These are phyloP conservation scores for Alaudala cheleensis DNA, from an alignment of 2,113 vertebrate genomes.

Conservation along the genomic window DNA sequence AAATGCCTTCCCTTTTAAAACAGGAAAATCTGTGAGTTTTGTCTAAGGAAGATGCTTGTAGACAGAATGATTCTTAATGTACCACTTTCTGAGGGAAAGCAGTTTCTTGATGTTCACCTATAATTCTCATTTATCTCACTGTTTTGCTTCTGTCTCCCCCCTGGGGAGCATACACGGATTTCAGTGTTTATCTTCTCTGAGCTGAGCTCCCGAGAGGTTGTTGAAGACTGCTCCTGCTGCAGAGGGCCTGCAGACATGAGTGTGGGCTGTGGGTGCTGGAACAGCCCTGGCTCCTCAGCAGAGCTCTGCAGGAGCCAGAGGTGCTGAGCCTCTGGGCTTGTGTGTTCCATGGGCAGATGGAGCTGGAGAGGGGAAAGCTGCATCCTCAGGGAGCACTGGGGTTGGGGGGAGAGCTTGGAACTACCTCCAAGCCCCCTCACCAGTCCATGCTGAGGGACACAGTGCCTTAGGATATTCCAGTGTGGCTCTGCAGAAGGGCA, in stretches of 20 bases:
- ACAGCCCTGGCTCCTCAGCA: background rate
- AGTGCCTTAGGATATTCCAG: rapidly evolving
- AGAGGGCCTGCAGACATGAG: rapidly evolving
- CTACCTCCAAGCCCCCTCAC: background rate
- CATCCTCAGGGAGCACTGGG: rapidly evolving
- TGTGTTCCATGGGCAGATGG: rapidly evolving
- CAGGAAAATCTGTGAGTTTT: background rate
- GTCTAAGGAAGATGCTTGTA: background rate
- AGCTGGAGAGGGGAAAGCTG: background rate
- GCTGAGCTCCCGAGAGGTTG: background rate
- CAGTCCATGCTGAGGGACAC: rapidly evolving
- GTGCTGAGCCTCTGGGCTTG: background rate
- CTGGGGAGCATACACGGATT: background rate
- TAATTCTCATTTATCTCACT: background rate
- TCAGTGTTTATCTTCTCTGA: background rate
- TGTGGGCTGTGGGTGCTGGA: background rate
- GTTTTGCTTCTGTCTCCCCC: background rate
- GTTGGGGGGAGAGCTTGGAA: rapidly evolving
- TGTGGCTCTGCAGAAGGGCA: background rate
- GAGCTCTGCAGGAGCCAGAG: background rate
- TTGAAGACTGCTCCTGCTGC: background rate
- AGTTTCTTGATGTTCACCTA: background rate
- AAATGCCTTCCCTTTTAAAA: background rate
- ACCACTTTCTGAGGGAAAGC: background rate
- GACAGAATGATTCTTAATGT: background rate